Conservation (phyloP, 2,797 vertebrate genomes). For the Zalophus californianus region DNA sequence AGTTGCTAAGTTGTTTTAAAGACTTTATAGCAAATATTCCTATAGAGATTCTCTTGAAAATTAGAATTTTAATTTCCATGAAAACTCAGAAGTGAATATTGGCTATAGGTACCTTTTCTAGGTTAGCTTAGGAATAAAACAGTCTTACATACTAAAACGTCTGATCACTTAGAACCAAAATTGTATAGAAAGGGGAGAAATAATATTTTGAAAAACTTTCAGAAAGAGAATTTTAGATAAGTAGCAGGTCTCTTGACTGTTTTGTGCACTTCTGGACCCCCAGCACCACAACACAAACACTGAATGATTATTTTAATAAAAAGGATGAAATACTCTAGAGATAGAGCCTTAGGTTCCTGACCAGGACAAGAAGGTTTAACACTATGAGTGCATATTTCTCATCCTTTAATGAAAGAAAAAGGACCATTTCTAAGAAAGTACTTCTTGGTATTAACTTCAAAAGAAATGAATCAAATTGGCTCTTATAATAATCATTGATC, state of each 20-base stretch:
- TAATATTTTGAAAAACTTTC: conserved; percentile 1
- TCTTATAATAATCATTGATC: not conserved
- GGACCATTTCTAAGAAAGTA: not conserved
- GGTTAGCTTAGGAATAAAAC: not conserved
- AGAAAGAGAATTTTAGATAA: not conserved
- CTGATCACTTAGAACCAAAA: not conserved
- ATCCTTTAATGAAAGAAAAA: not conserved
- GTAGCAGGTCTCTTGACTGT: not conserved
- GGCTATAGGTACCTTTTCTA: not conserved
- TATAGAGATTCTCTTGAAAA: not conserved
- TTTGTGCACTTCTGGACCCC: not conserved
- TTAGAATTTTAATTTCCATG: not conserved
- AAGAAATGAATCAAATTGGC: not conserved
- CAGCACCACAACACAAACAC: not conserved
- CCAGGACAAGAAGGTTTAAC: not conserved
- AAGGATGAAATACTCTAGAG: not conserved
- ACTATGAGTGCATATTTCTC: not conserved
- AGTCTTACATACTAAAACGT: not conserved
- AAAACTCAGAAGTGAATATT: not conserved
- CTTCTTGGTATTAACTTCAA: conserved; percentile 43
- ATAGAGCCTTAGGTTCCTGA: not conserved
- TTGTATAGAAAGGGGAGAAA: not conserved
- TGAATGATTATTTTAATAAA: not conserved
- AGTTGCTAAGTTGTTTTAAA: not conserved
- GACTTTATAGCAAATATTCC: not conserved